Base-by-base conservation (phyloP, 2,797 vertebrate genomes). In the Myripristis murdjan region DNA sequence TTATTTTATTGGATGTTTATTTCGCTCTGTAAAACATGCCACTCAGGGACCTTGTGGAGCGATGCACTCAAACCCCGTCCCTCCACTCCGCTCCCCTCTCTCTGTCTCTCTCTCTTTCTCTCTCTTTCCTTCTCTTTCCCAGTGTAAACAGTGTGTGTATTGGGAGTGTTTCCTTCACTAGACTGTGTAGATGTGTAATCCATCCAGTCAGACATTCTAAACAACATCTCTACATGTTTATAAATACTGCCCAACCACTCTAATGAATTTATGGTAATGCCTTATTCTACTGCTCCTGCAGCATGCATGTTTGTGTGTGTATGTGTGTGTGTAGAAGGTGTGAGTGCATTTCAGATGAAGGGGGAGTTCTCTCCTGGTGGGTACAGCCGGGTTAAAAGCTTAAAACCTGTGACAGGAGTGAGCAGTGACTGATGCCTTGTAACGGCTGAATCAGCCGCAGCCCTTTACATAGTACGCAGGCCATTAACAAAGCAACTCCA, bases 241-340 rank as follows among this genome's bases (percentile, higher is more conserved):
- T 94, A 94, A 95, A 94, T 85, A 90, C 92, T 94, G 94, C 92
- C 90, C 85, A 73, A 79, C 79, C 87, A 85, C 92, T 89, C 91
- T 94, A 95, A 95, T 95, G 95, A 95, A 95, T 95, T 94, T 95
- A 94, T 91, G 91, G 91, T 93, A 92, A 95, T 93, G 93, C 91
- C 85, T 89, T 90, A 90, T 90, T 88, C 82, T 83, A 69, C 90
- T 86, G 89, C 87, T 90, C 70, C 86, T 86, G 79, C 78, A 73
- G 79, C 78, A 73, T 77, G 62, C 63, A 23, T 20, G 52, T 22
- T 68, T 39, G 62, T 31, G 60, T 44, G 67, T 44, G 28, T 24
- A 11, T 70, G 65, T 75, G 75, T 56, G 69, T 10, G 33, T 77
- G 55, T 67, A 76, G 72, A 69, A 71, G 56, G 63, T 23, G 62